Conservation (phyloP, 1,140 invertebrate genomes). For the Dreissena rostriformis region DNA sequence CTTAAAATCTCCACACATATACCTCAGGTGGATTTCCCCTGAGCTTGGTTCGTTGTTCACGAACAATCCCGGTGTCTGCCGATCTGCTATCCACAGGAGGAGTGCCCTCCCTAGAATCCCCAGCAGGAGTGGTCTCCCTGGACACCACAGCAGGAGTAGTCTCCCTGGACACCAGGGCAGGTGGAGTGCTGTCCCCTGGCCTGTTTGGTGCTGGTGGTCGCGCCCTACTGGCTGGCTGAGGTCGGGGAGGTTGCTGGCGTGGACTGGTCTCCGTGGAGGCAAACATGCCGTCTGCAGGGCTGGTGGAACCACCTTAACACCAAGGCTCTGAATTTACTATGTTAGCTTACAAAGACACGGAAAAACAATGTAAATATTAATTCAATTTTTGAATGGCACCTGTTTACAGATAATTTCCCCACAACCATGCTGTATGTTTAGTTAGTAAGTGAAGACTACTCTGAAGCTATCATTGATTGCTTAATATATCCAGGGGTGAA, state of each 20-base stretch:
- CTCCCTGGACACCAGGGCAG: neutral
- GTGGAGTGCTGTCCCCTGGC: conserved; percentile 11
- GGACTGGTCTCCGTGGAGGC: conserved; percentile 3
- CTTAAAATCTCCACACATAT: neutral
- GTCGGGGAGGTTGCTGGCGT: conserved; percentile 54
- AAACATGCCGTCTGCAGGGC: conserved; percentile 46
- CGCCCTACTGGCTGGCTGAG: conserved; percentile 53
- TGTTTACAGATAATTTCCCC: no score
- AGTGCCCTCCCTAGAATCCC: neutral
- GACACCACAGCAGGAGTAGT: neutral
- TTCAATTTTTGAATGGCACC: no score
- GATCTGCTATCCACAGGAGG: conserved; percentile 1
- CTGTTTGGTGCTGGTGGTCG: conserved; percentile 42
- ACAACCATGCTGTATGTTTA: no score
- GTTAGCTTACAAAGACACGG: neutral
- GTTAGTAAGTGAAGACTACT: no score
- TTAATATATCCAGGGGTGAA: no score
- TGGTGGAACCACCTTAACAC: conserved; percentile 20
- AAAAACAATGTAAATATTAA: no score
- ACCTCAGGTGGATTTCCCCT: conserved; percentile 63
- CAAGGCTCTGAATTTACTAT: neutral
- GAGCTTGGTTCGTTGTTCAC: conserved; percentile 44
- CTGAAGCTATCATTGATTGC: no score
- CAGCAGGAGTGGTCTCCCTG: neutral
- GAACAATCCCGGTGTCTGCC: conserved; percentile 49